Evolutionary conservation across 2,888 invertebrate genomes (phyloP), one percentile per base, ranked within the genome.

Genomic region (Carabus problematicus): DNA sequence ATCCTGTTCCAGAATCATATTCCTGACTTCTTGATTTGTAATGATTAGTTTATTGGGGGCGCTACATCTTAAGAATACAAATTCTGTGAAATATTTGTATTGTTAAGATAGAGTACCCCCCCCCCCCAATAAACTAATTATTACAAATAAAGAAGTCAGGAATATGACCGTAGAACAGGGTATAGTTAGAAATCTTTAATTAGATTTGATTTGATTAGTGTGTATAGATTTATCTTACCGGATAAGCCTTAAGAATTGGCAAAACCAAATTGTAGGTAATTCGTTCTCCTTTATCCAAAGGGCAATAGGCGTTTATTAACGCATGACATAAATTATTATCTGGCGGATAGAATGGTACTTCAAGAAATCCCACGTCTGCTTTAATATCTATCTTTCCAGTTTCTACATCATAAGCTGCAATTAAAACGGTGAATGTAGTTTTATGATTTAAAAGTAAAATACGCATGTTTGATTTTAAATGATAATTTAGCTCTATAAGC

Each of bases 401-500:
- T 6, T 60, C 45, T 8, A 55, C 42, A 60, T 67, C 67, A 19
- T 60, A n/a, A 18, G 67, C 67, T 67, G 40, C 14, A 66, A 58
- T 56, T n/a, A 55, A 45, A 7, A 6, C n/a, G 2, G 11, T 14
- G 11, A 45, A 45, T 45, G 11, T 45, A 12, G 11, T 45, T 45
- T 2, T 45, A 45, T 45, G 3, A 45, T 45, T 45, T 45, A 45
- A 4, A 3, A 45, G 45, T 6, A n/a, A n/a, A n/a, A n/a, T n/a
- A n/a, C n/a, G n/a, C n/a, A n/a, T n/a, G n/a, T n/a, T n/a, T n/a
- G n/a, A n/a, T n/a, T n/a, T n/a, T n/a, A n/a, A n/a, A 11, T 11
- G 9, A 49, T 11, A 49, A 12, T 11, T 49, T 18, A 56, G 8
- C 8, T n/a, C 19, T 56, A 56, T 8, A 8, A 19, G 8, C 8